Evolutionary conservation across 2,797 vertebrate species (phyloP).

Genomic region (Acipenser oxyrinchus): DNA sequence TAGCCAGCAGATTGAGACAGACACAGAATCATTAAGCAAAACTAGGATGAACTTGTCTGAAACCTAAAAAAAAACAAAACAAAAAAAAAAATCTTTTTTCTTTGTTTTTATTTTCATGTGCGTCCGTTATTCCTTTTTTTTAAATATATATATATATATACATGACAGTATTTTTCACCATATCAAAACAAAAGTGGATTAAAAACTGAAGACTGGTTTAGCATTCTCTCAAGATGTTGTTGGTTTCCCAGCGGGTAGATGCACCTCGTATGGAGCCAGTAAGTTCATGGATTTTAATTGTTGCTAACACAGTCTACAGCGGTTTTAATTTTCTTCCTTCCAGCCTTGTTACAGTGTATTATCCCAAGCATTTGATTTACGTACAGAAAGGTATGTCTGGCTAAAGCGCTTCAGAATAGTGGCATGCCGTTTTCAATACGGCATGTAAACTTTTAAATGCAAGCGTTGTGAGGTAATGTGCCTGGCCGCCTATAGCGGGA

Average conservation of each 20-base stretch:
- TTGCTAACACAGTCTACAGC: conserved; percentile 10
- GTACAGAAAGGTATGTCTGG: not conserved
- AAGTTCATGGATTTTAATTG: conserved; percentile 34
- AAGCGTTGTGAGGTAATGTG: conserved; percentile 2
- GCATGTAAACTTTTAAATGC: conserved; percentile 20
- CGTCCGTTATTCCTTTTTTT: conserved; percentile 25
- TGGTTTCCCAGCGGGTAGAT: conserved; percentile 73
- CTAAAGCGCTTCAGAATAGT: conserved; percentile 7
- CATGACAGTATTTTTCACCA: conserved; percentile 38
- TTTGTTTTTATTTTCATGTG: conserved; percentile 13
- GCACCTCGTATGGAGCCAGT: conserved; percentile 70
- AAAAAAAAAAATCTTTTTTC: conserved; percentile 25
- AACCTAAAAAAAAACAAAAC: conserved; percentile 53
- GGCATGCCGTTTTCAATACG: conserved; percentile 6
- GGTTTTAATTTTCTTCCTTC: conserved; percentile 7
- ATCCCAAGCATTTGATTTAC: conserved; percentile 1
- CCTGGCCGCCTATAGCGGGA: conserved; percentile 3
- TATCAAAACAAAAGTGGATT: conserved; percentile 65
- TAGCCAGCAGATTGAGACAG: conserved; percentile 63
- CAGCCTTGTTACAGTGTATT: conserved; percentile 8
- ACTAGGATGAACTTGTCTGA: conserved; percentile 69
- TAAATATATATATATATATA: conserved; percentile 19
- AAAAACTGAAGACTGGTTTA: conserved; percentile 52
- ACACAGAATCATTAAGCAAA: conserved; percentile 60
- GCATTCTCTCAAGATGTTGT: conserved; percentile 62